Evolutionary conservation across 2,888 invertebrate genomes (phyloP).

Genomic region (Leistus spinibarbis): DNA sequence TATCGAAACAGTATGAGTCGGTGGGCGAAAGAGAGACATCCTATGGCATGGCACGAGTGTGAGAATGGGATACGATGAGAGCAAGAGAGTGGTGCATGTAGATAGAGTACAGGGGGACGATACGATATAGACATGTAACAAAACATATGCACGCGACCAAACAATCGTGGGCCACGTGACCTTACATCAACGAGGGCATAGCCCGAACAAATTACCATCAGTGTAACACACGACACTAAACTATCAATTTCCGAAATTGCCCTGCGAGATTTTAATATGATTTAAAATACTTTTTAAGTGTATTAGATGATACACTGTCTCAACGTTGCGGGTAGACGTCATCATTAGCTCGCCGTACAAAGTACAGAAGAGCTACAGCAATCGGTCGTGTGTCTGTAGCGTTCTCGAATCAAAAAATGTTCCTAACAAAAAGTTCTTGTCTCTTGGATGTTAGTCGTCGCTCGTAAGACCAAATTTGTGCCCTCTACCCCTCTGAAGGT

Average conservation of each 20-base stretch:
- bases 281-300: conserved; percentile 20
- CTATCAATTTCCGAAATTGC: conserved; percentile 47
- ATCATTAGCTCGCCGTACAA: too few species aligned
- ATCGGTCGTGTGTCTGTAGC: too few species aligned
- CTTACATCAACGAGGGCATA: conserved; percentile 27
- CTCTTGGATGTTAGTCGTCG: too few species aligned
- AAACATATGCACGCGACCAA: conserved; percentile 50
- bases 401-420: too few species aligned
- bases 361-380: too few species aligned
- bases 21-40: conserved; percentile 9
- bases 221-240: conserved; percentile 44
- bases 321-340: too few species aligned
- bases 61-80: conserved; percentile 1
- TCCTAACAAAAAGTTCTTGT: too few species aligned
- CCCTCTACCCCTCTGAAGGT: too few species aligned
- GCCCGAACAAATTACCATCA: conserved; percentile 47
- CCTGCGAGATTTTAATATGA: conserved; percentile 43
- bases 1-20: conserved; percentile 40
- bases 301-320: too few species aligned
- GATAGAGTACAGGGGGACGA: conserved; percentile 19
- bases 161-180: conserved; percentile 49
- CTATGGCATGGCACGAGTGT: not conserved
- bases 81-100: too few species aligned
- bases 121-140: conserved; percentile 45
- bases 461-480: too few species aligned